Evolutionary conservation across 2,797 vertebrate genomes (phyloP).

Genomic region (Pangasius krempfi): DNA sequence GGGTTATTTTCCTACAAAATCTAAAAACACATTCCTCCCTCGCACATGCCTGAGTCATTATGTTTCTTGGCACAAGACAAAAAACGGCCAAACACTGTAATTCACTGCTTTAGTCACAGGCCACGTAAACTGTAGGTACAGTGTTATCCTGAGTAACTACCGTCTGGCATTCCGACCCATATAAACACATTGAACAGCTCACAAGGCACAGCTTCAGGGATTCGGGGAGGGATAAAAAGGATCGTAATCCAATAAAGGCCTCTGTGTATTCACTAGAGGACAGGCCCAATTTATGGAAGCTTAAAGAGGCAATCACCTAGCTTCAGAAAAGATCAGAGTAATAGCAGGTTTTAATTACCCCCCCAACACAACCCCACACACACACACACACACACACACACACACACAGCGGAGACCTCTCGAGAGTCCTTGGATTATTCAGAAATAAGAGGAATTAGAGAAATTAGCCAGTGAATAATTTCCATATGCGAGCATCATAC

Average conservation of each 20-base stretch:
- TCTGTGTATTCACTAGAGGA: slow-evolving; percentile 62
- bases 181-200: background rate
- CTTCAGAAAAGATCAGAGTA: background rate
- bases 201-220: background rate
- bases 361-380: background rate
- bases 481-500: background rate
- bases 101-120: background rate
- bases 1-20: background rate
- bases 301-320: background rate
- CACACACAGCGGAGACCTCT: background rate
- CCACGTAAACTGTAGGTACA: no score
- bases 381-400: background rate
- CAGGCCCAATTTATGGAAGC: slow-evolving; percentile 64
- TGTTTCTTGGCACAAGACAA: background rate
- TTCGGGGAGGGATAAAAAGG: background rate
- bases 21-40: background rate
- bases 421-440: background rate
- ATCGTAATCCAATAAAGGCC: slow-evolving; percentile 35
- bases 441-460: background rate
- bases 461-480: background rate
- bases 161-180: background rate
- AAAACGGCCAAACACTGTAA: background rate
- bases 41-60: background rate
- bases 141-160: background rate
- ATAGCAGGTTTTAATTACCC: background rate